Evolutionary conservation across 2,797 vertebrate species (phyloP), one percentile per base, ranked within the genome.

Genomic region (Rhinella marina): DNA sequence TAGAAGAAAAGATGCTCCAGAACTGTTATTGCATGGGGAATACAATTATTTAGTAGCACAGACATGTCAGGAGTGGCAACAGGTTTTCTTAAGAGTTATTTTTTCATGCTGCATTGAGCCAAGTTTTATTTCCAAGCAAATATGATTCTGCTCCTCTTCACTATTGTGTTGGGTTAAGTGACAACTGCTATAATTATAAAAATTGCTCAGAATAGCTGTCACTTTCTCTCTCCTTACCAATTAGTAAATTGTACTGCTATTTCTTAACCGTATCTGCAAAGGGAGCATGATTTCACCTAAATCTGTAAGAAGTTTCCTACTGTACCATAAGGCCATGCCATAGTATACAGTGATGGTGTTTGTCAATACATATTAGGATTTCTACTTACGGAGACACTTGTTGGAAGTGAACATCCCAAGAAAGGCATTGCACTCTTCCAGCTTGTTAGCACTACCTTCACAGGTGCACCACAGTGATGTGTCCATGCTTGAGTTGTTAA

Each of bases 391-490:
- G 86, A 99, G 96, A 90, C 98, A 99, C 92, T 85, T 91, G 94
- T 98, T 99, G 89, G 91, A 95, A 78, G 95, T 97, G 93, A 99
- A 99, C 94, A 97, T 96, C 84, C 90, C 88, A 41, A 97, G 94
- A 89, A 98, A 94, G 66, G 92, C 94, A 84, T 97, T 95, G 90
- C 98, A 99, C 17, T 98, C 96, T 85, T 97, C 97, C 93, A 96
- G 96, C 90, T 96, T 94, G 90, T 99, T 99, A 56, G 97, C 98
- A 1, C 97, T 99, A 90, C 96, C 97, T 85, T 97, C 95, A 90
- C 98, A 99, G 14, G 95, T 96, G 76, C 98, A 99, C 96, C 96
- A 97, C 92, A 98, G 94, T 0, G 97, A 96, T 89, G 98, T 95
- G 0, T 96, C 96, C 79, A 93, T 93, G 2, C 96, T 98, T 93